These are phyloP conservation scores for Chalcosyrphus nemorum DNA, from an alignment of 2,888 invertebrate genomes.

Conservation along the genomic window DNA sequence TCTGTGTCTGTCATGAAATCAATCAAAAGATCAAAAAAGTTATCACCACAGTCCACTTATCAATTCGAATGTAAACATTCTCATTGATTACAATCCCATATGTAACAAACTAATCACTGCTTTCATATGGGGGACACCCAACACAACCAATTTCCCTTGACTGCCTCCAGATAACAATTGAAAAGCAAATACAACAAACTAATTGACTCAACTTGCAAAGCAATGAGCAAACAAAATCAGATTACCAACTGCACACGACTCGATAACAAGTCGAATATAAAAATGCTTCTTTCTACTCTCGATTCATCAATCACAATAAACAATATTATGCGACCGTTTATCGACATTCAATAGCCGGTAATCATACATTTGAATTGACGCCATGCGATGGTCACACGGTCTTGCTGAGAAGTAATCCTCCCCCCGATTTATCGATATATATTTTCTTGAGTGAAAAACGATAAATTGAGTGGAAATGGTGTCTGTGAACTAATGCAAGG, in stretches of 20 bases:
- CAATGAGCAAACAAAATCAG: slow-evolving; percentile 31
- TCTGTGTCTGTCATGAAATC: slow-evolving; percentile 8
- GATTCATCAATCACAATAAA: slow-evolving; percentile 38
- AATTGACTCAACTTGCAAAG: slow-evolving; percentile 39
- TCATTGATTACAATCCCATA: neutral
- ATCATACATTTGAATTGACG: neutral
- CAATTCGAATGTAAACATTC: slow-evolving; percentile 12
- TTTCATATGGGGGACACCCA: neutral
- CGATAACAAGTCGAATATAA: neutral
- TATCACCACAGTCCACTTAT: slow-evolving; percentile 18
- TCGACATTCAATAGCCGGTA: neutral
- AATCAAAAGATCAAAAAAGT: slow-evolving; percentile 12
- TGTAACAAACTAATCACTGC: slow-evolving; percentile 28
- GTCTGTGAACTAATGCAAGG: neutral
- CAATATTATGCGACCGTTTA: neutral
- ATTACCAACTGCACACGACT: slow-evolving; percentile 24
- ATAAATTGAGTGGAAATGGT: neutral
- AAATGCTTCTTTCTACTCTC: neutral
- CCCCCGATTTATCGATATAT: neutral
- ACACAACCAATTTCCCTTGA: neutral
- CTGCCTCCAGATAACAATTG: slow-evolving; percentile 10
- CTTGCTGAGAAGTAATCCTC: too few species aligned
- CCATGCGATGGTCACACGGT: neutral
- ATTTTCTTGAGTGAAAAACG: neutral
- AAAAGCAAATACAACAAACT: slow-evolving; percentile 39